A percentile compares a stretch with the other conserved stretches of the same genome.
These are phyloP conservation scores for Druon quercuslanigerum DNA, from an alignment of 1,140 invertebrate species.

Conservation along the genomic window DNA sequence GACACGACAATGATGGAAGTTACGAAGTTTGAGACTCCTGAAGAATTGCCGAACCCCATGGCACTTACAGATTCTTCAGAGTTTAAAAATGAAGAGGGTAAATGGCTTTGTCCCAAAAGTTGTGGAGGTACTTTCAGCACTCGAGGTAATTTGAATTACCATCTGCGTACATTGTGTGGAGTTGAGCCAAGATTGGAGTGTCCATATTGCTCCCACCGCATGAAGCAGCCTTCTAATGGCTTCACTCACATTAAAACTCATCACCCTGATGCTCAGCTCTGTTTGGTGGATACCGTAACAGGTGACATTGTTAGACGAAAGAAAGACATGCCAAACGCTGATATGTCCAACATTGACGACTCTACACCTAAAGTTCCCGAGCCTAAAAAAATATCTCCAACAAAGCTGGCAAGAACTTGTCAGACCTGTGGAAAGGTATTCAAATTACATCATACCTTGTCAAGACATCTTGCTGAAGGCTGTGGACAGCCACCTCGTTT, in stretches of 20 bases:
- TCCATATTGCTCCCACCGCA: conserved; percentile 74
- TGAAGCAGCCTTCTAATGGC: conserved; percentile 75
- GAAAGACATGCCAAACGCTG: not conserved
- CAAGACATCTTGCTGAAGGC: conserved; percentile 75
- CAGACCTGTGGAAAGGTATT: conserved; percentile 76
- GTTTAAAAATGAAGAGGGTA: not conserved
- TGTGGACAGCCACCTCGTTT: conserved; percentile 77
- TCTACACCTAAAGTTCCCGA: not conserved
- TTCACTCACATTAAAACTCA: conserved; percentile 69
- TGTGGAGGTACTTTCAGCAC: not conserved
- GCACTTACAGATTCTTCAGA: not conserved
- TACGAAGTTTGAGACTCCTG: not conserved
- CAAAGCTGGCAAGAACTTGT: conserved; percentile 64
- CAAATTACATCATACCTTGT: conserved; percentile 75
- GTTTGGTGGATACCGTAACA: conserved; percentile 42
- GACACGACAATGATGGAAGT: not conserved
- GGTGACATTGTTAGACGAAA: not conserved
- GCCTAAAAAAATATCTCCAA: not conserved
- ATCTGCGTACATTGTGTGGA: conserved; percentile 73
- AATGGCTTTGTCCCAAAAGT: not conserved
- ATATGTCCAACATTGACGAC: not conserved
- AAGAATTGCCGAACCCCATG: conserved; percentile 10
- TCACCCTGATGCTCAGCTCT: conserved; percentile 47
- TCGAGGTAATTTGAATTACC: not conserved
- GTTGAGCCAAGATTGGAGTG: conserved; percentile 74